Conservation (phyloP, 2,113 vertebrate genomes). For the Galbula dea region DNA sequence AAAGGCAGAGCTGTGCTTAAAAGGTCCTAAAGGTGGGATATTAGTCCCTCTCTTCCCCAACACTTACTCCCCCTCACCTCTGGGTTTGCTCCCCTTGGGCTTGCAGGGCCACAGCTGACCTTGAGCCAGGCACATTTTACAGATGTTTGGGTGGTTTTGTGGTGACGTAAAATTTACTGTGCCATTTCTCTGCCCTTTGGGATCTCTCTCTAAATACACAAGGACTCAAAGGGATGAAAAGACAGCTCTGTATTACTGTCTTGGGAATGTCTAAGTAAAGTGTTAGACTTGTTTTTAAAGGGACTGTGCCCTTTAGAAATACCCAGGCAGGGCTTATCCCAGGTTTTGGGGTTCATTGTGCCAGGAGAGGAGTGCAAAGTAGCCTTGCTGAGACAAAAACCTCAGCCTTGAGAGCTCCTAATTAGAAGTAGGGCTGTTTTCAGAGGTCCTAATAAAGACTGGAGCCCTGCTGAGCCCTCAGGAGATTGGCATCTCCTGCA, state of each 20-base stretch:
- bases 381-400: neutral
- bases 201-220: neutral
- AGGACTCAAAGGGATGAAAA: neutral
- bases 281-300: neutral
- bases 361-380: neutral
- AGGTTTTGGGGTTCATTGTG: neutral
- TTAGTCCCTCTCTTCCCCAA: neutral
- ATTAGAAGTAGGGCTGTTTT: neutral
- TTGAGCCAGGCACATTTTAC: neutral
- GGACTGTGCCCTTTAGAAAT: neutral
- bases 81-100: neutral
- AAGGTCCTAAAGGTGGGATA: neutral
- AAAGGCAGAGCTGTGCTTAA: neutral
- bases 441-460: neutral
- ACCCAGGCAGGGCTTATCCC: neutral
- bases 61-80: rapidly evolving
- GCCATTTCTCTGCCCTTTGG: neutral
- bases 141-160: neutral
- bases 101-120: neutral
- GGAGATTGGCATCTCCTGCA: neutral
- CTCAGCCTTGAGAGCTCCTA: neutral
- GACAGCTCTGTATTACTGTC: neutral
- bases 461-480: neutral
- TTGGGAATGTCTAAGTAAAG: neutral
- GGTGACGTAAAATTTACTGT: neutral